These are phyloP conservation scores for Prunella fulvescens DNA, from an alignment of 2,113 vertebrate genomes.

Conservation along the genomic window DNA sequence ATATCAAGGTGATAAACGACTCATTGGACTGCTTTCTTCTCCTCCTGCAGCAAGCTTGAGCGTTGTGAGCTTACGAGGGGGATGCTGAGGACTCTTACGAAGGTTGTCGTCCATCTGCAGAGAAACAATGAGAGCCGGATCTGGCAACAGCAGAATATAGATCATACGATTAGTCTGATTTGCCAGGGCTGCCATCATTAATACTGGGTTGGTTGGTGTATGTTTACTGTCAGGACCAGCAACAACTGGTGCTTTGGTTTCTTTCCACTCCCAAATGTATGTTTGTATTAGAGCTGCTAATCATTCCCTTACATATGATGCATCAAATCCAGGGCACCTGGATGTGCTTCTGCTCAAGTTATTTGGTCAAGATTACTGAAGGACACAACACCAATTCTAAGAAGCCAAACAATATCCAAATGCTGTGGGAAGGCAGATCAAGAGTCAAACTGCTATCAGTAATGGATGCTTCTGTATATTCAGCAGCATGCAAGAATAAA, in stretches of 20 bases:
- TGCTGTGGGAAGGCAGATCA: neutral
- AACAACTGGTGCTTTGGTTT: neutral
- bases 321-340: neutral
- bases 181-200: neutral
- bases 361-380: neutral
- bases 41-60: slow-evolving; percentile 77
- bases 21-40: slow-evolving; percentile 73
- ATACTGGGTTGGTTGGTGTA: neutral
- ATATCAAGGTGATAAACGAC: slow-evolving; percentile 76
- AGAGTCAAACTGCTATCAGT: neutral
- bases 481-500: neutral
- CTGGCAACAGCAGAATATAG: slow-evolving; percentile 23
- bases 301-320: neutral
- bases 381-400: neutral
- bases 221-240: neutral
- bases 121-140: slow-evolving; percentile 61
- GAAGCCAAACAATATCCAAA: neutral
- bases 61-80: slow-evolving; percentile 79
- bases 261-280: neutral
- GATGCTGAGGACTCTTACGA: slow-evolving; percentile 94
- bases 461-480: neutral
- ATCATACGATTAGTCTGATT: neutral
- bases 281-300: neutral
- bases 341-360: neutral
- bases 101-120: slow-evolving; percentile 97